Conservation (phyloP, 2,888 invertebrate species). For the Xestia ashworthii region DNA sequence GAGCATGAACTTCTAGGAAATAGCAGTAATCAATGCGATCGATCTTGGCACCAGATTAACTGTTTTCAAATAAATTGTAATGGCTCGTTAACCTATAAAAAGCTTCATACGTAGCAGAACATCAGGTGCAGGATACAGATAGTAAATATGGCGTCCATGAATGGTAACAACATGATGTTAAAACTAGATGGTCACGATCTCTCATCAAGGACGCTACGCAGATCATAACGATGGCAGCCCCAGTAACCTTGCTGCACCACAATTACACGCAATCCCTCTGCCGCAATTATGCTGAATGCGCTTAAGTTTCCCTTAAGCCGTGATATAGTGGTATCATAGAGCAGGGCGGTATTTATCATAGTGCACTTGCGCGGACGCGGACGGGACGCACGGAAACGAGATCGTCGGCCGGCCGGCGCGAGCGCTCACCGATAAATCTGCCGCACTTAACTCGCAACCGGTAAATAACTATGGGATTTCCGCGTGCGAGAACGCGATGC, state of each 20-base stretch:
- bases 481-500: slow-evolving; percentile 89
- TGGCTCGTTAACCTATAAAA: slow-evolving; percentile 48
- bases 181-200: slow-evolving; percentile 61
- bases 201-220: slow-evolving; percentile 67
- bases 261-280: slow-evolving; percentile 66
- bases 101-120: slow-evolving; percentile 33
- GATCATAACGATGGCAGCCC: slow-evolving; percentile 60
- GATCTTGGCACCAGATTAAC: slow-evolving; percentile 39
- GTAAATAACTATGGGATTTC: slow-evolving; percentile 91
- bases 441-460: slow-evolving; percentile 90
- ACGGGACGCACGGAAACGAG: slow-evolving; percentile 85
- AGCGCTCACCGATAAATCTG: slow-evolving; percentile 88
- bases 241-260: slow-evolving; percentile 66
- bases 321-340: slow-evolving; percentile 80
- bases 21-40: slow-evolving; percentile 36
- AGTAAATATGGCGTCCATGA: slow-evolving; percentile 53
- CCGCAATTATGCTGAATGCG: slow-evolving; percentile 74
- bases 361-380: slow-evolving; percentile 74
- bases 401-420: slow-evolving; percentile 83
- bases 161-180: slow-evolving; percentile 54
- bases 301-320: slow-evolving; percentile 73
- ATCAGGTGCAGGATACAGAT: slow-evolving; percentile 51
- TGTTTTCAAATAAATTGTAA: slow-evolving; percentile 54
- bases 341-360: slow-evolving; percentile 77
- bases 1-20: slow-evolving; percentile 32